Base-by-base conservation (phyloP, 2,888 invertebrate species). In the Gymnocheta viridis region DNA sequence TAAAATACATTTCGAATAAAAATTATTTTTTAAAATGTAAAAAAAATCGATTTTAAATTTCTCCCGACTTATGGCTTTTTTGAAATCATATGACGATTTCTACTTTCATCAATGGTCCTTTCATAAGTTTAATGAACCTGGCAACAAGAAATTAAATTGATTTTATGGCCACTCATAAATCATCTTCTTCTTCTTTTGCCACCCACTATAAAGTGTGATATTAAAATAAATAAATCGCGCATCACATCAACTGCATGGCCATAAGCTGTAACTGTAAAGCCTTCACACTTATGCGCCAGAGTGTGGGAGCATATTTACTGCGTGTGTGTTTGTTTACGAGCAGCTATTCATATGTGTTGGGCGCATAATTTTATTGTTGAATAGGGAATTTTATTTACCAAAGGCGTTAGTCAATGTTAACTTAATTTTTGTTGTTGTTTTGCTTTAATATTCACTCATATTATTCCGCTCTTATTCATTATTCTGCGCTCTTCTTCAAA, bases 361-460 rank as follows among this genome's bases (percentile, higher is more conserved):
- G 60, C 70, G 69, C 4, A 70, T 64, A 79, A 54, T 69, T 62
- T 60, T 35, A 54, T 62, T 35, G 19, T 62, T 32, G 78, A 35
- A 47, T 41, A 51, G 22, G 41, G 60, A 51, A 51, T 69, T 67
- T 67, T 74, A 74, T 74, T 62, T 79, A 60, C 67, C 74, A 47
- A 78, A 69, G 82, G 62, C 73, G 73, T 73, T 49, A 62, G 74
- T 74, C 82, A 82, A 79, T 74, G 78, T 82, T 82, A 82, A 79
- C 67, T 69, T 67, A 62, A 67, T 78, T 69, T 56, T 69, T n/a
- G n/a, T n/a, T n/a, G n/a, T n/a, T n/a, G n/a, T n/a, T n/a, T 51
- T 64, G 2, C 17, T 14, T 32, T 56, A n/a, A 7, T 17, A 72
- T 62, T 44, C 76, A 79, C 64, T 60, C n/a, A 76, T 54, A 51